phyloP scores from a whole-genome alignment of 2,797 vertebrate species.

The Typhlichthys subterraneus region DNA sequence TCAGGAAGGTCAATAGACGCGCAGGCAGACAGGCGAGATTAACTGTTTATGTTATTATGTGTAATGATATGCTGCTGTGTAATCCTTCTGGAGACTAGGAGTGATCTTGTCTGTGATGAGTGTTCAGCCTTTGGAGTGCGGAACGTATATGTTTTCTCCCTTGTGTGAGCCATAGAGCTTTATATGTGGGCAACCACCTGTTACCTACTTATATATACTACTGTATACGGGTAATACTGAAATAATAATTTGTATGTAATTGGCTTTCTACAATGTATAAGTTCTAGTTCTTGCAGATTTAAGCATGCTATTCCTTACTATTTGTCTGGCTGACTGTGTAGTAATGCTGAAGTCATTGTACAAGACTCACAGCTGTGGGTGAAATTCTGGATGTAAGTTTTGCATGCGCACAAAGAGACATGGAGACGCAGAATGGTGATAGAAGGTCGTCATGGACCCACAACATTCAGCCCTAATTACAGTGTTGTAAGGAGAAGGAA shows the following conservation, averaged over 20 bases:
- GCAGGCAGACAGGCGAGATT: conserved; percentile 19
- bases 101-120: conserved; percentile 41
- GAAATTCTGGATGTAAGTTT: conserved; percentile 8
- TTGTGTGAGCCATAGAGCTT: neutral
- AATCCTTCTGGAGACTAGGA: conserved; percentile 52
- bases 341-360: too few species aligned
- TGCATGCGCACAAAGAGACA: conserved; percentile 23
- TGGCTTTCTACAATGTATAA: too few species aligned
- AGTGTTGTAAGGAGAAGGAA: conserved; percentile 63
- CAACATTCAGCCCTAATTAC: conserved; percentile 68
- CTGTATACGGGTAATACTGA: too few species aligned
- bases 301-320: too few species aligned
- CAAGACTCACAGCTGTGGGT: neutral
- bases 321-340: too few species aligned
- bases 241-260: too few species aligned
- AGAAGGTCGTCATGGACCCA: conserved; percentile 45
- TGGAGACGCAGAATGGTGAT: conserved; percentile 1
- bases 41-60: conserved; percentile 65
- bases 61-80: conserved; percentile 57
- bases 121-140: conserved; percentile 5
- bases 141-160: conserved; percentile 6
- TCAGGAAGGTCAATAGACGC: conserved; percentile 13
- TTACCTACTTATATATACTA: too few species aligned
- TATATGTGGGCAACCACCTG: too few species aligned
- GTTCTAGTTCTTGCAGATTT: too few species aligned